Base-by-base conservation (phyloP, 2,113 vertebrate genomes). In the Micromys minutus region DNA sequence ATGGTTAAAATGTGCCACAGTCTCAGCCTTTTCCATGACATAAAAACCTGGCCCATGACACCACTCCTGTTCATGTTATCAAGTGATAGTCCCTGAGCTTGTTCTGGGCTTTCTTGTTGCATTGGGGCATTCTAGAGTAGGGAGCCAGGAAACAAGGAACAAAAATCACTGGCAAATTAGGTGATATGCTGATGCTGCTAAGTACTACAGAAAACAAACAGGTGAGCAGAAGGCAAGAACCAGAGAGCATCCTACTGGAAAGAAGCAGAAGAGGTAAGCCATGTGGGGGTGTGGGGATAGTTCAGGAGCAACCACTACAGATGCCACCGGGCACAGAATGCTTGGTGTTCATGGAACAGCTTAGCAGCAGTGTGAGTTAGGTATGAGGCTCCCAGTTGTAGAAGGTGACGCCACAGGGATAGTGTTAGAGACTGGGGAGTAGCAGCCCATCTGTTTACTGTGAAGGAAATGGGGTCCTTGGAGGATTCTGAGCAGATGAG, bases 231-330 rank as follows among this genome's bases (percentile, higher is more conserved):
- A 1, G 1, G 39, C 31, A 83, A 42, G 12, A 59, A 52, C 13
- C 17, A 9, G 86, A 57, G 69, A 80, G 15, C n/a, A 9, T 72
- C 15, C n/a, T 63, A 0, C 71, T 89, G 65, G 59, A 69, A 85
- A 85, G 90, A 50, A 86, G 76, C 36, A 24, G 16, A 3, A 2
- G 8, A 47, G 71, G 36, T 1, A n/a, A 75, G 55, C 42, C 50
- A 17, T 0, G 2, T 57, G 0, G 34, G 26, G 12, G 11, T 2
- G 2, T 24, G 57, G 79, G 63, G 29, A 5, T 12, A 31, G 13
- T 65, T 34, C 79, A 69, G 47, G 61, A 84, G 6, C 15, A 59
- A 12, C 63, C 11, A 7, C n/a, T 19, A 9, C 63, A 3, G 9
- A 93, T 26, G 12, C 75, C 1, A 1, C 21, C 7, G 36, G 67